Evolutionary conservation across 2,113 vertebrate genomes (phyloP), one percentile per base, ranked within the genome.

Genomic region (Ellobius talpinus): DNA sequence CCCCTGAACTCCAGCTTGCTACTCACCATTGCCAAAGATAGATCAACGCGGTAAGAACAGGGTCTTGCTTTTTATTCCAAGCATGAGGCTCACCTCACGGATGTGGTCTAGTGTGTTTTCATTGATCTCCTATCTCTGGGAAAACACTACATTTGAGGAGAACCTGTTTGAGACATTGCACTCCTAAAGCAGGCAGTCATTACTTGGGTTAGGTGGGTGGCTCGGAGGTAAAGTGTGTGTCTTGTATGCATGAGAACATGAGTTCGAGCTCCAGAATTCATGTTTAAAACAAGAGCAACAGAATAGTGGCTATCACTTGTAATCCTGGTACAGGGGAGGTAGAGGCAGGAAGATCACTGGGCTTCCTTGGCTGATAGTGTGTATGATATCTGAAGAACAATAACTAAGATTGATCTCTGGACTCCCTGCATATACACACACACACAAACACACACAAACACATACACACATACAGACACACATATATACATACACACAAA

Each of bases 51-150:
- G 42, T 2, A 19, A 31, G 45, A 16, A 21, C 0, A 5, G 23
- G 36, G 73, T 3, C 8, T 76, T 70, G 31, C 21, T 58, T 87
- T 87, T 26, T 5, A 31, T n/a, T 24, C 36, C 1, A 6, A 1
- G 4, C 23, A 45, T 0, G 10, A 39, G 63, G 52, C 19, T 92
- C 42, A 8, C 16, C 5, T 14, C 16, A 0, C 0, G 7, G 5
- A 9, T 55, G 1, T 8, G 23, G 86, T 63, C 33, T 72, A 29
- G 0, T 58, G 26, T 33, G 31, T 77, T 52, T 65, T 33, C 9
- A 0, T 26, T 17, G 70, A 33, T 77, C 3, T 52, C 26, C 84
- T 66, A 17, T 47, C 21, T 76, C 26, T 36, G 14, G 23, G 16
- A 33, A 33, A 45, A 47, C 4, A 90, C 21, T 14, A 45, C 66